Evolutionary conservation across 2,797 vertebrate genomes (phyloP).

Genomic region (Halcyon leucocephala): DNA sequence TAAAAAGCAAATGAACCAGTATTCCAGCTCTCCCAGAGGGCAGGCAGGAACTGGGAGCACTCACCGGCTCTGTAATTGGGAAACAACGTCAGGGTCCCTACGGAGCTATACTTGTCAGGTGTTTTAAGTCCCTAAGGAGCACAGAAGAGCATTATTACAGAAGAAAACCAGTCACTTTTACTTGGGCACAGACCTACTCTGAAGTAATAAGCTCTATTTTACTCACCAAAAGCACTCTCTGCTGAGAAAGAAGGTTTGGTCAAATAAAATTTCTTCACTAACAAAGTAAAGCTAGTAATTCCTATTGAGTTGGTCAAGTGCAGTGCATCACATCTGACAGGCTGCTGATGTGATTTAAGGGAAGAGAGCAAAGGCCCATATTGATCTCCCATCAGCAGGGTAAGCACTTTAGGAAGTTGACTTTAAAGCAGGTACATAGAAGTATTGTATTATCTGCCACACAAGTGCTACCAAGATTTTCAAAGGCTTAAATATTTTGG

Average conservation of each 20-base stretch:
- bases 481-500: constrained; percentile 6
- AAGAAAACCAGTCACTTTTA: neutral
- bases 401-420: neutral
- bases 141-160: neutral
- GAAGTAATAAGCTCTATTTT: neutral
- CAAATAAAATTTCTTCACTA: neutral
- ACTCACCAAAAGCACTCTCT: neutral
- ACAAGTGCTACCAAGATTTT: neutral
- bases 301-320: neutral
- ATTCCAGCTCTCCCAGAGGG: neutral
- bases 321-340: neutral
- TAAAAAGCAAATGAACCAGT: neutral
- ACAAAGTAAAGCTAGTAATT: neutral
- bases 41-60: neutral
- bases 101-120: neutral
- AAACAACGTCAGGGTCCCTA: neutral
- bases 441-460: neutral
- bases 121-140: neutral
- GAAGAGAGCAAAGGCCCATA: neutral
- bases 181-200: neutral
- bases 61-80: neutral
- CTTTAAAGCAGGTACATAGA: neutral
- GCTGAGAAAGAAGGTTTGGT: neutral
- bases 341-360: neutral
- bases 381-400: constrained; percentile 14